Conservation (phyloP, 53 echinoderm and acorn worm genomes). For the Holothuria leucospilota region DNA sequence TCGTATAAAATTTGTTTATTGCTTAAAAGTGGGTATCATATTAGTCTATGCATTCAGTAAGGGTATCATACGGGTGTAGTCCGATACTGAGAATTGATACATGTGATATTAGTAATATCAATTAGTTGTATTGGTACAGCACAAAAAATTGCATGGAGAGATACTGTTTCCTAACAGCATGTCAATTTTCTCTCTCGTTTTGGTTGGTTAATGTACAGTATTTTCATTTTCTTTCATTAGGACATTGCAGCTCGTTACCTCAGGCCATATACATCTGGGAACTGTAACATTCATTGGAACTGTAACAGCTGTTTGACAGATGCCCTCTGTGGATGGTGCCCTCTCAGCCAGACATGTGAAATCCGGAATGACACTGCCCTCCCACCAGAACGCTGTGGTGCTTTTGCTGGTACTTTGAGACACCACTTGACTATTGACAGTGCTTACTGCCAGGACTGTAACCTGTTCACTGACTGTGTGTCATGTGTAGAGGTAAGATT, state of each 20-base stretch:
- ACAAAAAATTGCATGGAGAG: no score
- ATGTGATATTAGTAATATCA: no score
- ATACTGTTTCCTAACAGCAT: no score
- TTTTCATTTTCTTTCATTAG: slow-evolving; percentile 50
- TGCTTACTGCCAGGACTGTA: slow-evolving; percentile 73
- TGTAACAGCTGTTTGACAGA: slow-evolving; percentile 87
- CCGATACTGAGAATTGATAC: no score
- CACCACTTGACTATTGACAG: slow-evolving; percentile 71
- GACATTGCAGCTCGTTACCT: slow-evolving; percentile 67
- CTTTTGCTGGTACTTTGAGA: slow-evolving; percentile 16
- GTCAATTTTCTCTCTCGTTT: not conserved
- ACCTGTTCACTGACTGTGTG: slow-evolving; percentile 69
- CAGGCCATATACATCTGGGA: slow-evolving; percentile 62
- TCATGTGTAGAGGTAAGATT: slow-evolving; percentile 76
- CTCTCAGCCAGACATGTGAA: slow-evolving; percentile 77
- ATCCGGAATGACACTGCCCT: slow-evolving; percentile 59
- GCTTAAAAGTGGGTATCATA: no score
- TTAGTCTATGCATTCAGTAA: no score
- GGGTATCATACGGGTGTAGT: no score
- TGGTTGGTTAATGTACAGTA: not conserved
- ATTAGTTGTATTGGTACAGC: no score
- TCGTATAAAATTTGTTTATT: no score
- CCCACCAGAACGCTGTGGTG: slow-evolving; percentile 69
- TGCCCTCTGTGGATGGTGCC: slow-evolving; percentile 87
- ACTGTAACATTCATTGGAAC: slow-evolving; percentile 69